Percentiles rank a stretch among this genome's conserved stretches.
Conservation (phyloP, 2,113 vertebrate species). For the Gnathonemus longibarbis region DNA sequence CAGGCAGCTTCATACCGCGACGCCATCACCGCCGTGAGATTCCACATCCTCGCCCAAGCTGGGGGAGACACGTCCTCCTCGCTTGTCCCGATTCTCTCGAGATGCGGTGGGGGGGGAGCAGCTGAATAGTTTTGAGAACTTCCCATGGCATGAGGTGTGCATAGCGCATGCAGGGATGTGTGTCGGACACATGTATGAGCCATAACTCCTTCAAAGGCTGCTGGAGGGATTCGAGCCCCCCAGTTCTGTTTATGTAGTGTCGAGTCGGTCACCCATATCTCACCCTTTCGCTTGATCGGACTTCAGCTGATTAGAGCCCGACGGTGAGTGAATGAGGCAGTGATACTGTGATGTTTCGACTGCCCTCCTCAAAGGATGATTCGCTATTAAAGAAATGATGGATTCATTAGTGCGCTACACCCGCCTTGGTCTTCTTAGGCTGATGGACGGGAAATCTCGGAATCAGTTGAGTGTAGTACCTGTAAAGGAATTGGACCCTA, state of each 20-base stretch:
- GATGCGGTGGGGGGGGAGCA: neutral
- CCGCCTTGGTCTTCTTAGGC: constrained; percentile 26
- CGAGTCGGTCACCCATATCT: constrained; percentile 69
- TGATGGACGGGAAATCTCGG: constrained; percentile 1
- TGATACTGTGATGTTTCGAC: constrained; percentile 67
- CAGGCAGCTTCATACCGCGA: constrained; percentile 43
- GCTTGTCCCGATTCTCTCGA: neutral
- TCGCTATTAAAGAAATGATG: constrained; percentile 45
- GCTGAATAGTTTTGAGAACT: neutral
- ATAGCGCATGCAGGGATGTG: constrained; percentile 31
- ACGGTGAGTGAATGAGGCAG: constrained; percentile 65
- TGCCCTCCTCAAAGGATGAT: constrained; percentile 55
- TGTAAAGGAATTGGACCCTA: neutral
- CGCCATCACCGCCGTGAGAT: neutral
- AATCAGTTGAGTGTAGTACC: neutral
- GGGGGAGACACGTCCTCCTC: neutral
- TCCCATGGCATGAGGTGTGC: neutral
- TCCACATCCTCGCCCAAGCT: neutral
- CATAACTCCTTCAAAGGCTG: constrained; percentile 44
- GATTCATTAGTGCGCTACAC: constrained; percentile 54
- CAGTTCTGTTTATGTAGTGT: constrained; percentile 62
- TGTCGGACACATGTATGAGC: constrained; percentile 46
- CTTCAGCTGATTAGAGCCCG: constrained; percentile 66
- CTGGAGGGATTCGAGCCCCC: constrained; percentile 53
- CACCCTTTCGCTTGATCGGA: constrained; percentile 58